Percentiles rank a stretch among this genome's conserved stretches.
Conservation (phyloP, 2,797 vertebrate genomes). For the Sebastes variabilis region DNA sequence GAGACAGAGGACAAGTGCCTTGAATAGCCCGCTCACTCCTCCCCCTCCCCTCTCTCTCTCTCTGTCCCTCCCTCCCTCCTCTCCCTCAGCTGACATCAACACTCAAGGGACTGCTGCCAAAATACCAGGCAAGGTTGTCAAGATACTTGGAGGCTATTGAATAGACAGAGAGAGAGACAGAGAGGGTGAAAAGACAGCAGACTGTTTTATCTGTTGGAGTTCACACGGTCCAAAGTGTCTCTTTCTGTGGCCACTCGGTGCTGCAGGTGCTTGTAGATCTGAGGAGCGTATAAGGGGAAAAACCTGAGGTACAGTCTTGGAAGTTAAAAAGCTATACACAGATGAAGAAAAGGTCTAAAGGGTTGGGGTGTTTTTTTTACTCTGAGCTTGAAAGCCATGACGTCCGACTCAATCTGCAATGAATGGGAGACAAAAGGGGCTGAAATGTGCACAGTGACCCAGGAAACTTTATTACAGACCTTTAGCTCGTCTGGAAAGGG, state of each 20-base stretch:
- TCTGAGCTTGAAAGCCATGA: constrained; percentile 16
- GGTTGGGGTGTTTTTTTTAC: background rate
- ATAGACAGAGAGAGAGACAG: constrained; percentile 58
- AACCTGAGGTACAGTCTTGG: background rate
- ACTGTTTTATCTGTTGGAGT: constrained; percentile 52
- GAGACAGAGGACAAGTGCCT: constrained; percentile 85
- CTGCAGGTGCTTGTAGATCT: constrained; percentile 44
- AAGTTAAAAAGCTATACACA: constrained; percentile 8
- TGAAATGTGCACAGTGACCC: constrained; percentile 64
- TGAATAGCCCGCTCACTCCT: constrained; percentile 81
- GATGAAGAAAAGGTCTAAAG: background rate
- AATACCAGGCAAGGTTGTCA: constrained; percentile 84
- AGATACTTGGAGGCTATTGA: constrained; percentile 80
- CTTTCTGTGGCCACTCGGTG: constrained; percentile 2
- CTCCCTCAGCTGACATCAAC: constrained; percentile 85
- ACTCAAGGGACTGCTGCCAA: constrained; percentile 83
- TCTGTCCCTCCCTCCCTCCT: constrained; percentile 28
- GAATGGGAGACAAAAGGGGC: constrained; percentile 48
- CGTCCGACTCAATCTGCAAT: constrained; percentile 55
- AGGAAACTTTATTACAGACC: constrained; percentile 54
- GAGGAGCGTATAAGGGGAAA: background rate
- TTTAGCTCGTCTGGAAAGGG: constrained; percentile 25
- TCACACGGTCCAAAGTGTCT: constrained; percentile 45
- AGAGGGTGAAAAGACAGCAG: constrained; percentile 59
- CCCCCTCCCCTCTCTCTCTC: constrained; percentile 53